Percentiles rank a stretch among this genome's conserved stretches.
phyloP scores from a whole-genome alignment of 2,888 invertebrate species.

The Linnaemya tessellans region DNA sequence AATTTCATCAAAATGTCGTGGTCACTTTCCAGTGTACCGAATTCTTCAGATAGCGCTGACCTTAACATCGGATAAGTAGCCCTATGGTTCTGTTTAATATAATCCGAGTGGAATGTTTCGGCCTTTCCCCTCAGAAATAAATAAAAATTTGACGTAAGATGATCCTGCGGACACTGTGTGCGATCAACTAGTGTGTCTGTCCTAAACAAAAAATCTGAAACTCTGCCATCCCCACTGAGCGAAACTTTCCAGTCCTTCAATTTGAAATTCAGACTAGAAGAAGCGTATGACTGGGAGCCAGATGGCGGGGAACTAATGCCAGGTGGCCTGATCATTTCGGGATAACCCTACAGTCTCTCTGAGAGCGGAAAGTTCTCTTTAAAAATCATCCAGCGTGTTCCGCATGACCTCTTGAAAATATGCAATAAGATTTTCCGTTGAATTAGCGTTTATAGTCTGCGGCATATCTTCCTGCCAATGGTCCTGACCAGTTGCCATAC shows the following conservation, averaged over 20 bases:
- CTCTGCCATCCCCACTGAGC: not conserved
- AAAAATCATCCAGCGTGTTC: not conserved
- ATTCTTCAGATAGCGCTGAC: slow-evolving; percentile 1
- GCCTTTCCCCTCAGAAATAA: slow-evolving; percentile 1
- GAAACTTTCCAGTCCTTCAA: slow-evolving; percentile 30
- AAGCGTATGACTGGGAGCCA: not conserved
- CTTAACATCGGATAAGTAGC: not conserved
- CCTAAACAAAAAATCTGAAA: slow-evolving; percentile 14
- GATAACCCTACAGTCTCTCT: not conserved
- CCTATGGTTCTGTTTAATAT: too few species aligned
- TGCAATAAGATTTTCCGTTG: not conserved
- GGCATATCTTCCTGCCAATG: too few species aligned
- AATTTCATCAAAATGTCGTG: slow-evolving; percentile 23
- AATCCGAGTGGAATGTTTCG: slow-evolving; percentile 11
- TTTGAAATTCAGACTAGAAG: not conserved
- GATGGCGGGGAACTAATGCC: not conserved
- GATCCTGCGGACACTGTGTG: not conserved
- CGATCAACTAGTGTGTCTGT: slow-evolving; percentile 8
- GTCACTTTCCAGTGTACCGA: slow-evolving; percentile 4
- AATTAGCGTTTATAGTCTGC: too few species aligned
- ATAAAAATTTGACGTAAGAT: slow-evolving; percentile 7
- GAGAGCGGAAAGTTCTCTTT: not conserved
- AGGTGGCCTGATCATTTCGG: not conserved
- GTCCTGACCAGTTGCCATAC: too few species aligned
- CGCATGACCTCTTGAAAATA: slow-evolving; percentile 13